Percentiles rank a stretch among this genome's conserved stretches.
Evolutionary conservation across 2,888 invertebrate genomes (phyloP).

Genomic region (Leucophenga montana): DNA sequence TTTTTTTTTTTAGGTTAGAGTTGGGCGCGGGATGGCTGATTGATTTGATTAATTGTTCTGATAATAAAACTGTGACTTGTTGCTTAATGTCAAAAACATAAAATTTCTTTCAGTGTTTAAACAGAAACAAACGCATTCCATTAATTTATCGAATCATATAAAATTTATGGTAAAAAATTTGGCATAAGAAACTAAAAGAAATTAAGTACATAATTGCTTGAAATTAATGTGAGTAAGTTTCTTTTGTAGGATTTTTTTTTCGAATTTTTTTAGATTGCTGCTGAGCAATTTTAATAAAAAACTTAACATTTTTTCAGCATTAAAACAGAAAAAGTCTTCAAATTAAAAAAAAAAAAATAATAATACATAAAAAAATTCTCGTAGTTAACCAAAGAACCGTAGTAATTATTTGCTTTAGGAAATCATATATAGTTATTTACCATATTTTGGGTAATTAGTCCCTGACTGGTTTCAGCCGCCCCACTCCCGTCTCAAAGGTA

Average conservation of each 20-base stretch:
- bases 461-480: slow-evolving; percentile 75
- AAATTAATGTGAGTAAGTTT: slow-evolving; percentile 44
- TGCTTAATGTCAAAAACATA: neutral
- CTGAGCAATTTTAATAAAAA: too few species aligned
- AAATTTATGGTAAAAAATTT: slow-evolving; percentile 7
- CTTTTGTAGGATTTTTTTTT: slow-evolving; percentile 50
- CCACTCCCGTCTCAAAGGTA: slow-evolving; percentile 75
- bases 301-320: too few species aligned
- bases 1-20: slow-evolving; percentile 44
- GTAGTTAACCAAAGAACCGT: slow-evolving; percentile 32
- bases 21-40: slow-evolving; percentile 71
- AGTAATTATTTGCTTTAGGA: slow-evolving; percentile 51
- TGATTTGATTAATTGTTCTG: slow-evolving; percentile 19
- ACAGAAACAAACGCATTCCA: slow-evolving; percentile 48
- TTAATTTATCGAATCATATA: slow-evolving; percentile 4
- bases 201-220: slow-evolving; percentile 36
- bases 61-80: neutral
- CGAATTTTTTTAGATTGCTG: slow-evolving; percentile 41
- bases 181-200: slow-evolving; percentile 22
- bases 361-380: slow-evolving; percentile 14
- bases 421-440: slow-evolving; percentile 70
- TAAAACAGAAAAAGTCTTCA: slow-evolving; percentile 39
- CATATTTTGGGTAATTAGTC: slow-evolving; percentile 75
- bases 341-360: slow-evolving; percentile 36
- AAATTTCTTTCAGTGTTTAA: slow-evolving; percentile 16